A percentile compares a stretch with the other conserved stretches of the same genome.
Conservation (phyloP, 2,888 invertebrate genomes). For the Rhopalosiphum nymphaeae region DNA sequence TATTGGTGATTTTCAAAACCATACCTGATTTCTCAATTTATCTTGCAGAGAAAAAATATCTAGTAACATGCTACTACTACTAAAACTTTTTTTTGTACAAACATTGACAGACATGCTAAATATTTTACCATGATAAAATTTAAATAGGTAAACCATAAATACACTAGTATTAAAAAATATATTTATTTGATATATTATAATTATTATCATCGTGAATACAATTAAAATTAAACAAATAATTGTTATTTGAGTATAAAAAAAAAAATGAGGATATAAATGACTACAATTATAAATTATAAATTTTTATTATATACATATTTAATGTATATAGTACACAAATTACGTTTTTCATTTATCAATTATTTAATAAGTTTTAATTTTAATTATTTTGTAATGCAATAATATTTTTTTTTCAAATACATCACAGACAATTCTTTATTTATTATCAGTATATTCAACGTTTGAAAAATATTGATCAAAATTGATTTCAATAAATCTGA, state of each 20-base stretch:
- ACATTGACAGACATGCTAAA: neutral
- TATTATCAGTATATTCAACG: neutral
- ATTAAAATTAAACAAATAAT: neutral
- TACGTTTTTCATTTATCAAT: neutral
- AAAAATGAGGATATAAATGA: too few relatives aligned
- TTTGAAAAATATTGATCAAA: neutral
- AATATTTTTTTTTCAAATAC: neutral
- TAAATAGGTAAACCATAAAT: neutral
- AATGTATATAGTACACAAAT: neutral
- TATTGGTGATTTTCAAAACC: too few relatives aligned
- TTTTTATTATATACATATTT: neutral
- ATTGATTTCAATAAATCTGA: neutral
- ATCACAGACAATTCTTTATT: neutral
- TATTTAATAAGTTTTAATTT: neutral
- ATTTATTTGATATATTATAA: neutral
- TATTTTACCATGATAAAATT: neutral
- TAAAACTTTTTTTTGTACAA: too few relatives aligned
- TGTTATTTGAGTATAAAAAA: neutral
- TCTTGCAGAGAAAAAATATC: too few relatives aligned
- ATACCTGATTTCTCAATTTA: too few relatives aligned
- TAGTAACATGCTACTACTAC: too few relatives aligned
- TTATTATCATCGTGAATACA: neutral
- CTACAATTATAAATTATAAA: too few relatives aligned
- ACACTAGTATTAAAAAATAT: neutral
- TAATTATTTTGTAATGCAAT: neutral